These are phyloP conservation scores for Drosophila falleni DNA, from an alignment of 2,888 invertebrate genomes.

Conservation along the genomic window DNA sequence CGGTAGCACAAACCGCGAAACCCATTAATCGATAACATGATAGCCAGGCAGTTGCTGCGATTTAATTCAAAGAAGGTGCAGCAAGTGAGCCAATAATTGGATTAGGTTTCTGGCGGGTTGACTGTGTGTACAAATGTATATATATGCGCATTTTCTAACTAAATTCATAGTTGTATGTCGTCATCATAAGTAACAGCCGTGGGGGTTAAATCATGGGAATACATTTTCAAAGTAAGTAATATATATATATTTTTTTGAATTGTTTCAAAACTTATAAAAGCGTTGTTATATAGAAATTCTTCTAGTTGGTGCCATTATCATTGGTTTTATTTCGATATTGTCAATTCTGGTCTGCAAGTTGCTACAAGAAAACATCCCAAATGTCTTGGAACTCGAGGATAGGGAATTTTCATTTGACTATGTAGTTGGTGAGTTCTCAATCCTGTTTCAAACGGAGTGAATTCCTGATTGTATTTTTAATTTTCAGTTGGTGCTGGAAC, in stretches of 20 bases:
- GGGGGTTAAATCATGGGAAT: constrained; percentile 30
- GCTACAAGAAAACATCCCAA: constrained; percentile 73
- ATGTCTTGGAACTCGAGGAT: constrained; percentile 60
- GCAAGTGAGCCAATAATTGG: constrained; percentile 48
- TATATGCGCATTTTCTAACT: constrained; percentile 1
- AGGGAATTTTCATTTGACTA: constrained; percentile 80
- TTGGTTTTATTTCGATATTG: constrained; percentile 70
- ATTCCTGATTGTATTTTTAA: neutral
- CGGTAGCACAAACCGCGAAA: too few species aligned
- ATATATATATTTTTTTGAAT: neutral
- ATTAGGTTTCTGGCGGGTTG: constrained; percentile 38
- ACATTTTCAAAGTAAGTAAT: constrained; percentile 69
- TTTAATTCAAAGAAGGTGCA: constrained; percentile 31
- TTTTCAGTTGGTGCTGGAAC: constrained; percentile 90
- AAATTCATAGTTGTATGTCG: constrained; percentile 55
- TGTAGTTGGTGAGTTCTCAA: constrained; percentile 76
- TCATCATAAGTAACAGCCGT: constrained; percentile 40
- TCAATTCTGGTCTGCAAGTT: constrained; percentile 69
- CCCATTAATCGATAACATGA: too few species aligned
- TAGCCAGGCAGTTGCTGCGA: neutral
- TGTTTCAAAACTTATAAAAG: neutral
- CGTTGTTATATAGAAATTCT: constrained; percentile 65
- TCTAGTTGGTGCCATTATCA: constrained; percentile 58
- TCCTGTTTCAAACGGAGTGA: rapidly evolving
- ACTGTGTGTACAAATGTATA: constrained; percentile 7